phyloP scores from a whole-genome alignment of 2,113 vertebrate species.

The Aspiorhynchus laticeps region DNA sequence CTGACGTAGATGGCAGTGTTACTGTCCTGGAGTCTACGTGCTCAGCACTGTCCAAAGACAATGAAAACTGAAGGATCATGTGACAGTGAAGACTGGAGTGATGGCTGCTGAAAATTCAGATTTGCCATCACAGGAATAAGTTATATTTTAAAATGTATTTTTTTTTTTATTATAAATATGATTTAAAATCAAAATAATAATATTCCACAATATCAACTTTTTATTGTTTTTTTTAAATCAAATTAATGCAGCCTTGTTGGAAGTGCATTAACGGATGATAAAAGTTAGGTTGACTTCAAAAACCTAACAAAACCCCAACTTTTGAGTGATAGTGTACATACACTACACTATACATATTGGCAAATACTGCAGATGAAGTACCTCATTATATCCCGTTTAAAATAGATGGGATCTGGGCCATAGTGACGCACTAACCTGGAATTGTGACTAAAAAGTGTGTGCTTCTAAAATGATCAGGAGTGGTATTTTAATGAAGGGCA shows the following conservation, averaged over 20 bases:
- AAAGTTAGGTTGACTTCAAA: too few relatives aligned
- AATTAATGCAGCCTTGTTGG: not conserved
- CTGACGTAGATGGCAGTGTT: too few relatives aligned
- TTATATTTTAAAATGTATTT: not conserved
- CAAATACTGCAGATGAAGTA: not conserved
- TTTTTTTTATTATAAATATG: not conserved
- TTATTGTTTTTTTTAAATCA: not conserved
- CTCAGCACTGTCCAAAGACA: too few relatives aligned
- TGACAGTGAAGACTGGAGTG: not conserved
- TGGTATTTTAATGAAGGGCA: slow-evolving; percentile 48
- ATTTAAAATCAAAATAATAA: not conserved
- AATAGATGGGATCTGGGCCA: not conserved
- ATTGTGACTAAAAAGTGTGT: slow-evolving; percentile 22
- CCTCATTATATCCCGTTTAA: slow-evolving; percentile 6
- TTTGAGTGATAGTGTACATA: not conserved
- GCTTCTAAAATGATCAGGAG: slow-evolving; percentile 40
- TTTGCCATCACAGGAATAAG: not conserved
- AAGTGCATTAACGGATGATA: too few relatives aligned
- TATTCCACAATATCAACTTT: not conserved
- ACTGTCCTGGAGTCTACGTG: too few relatives aligned
- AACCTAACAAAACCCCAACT: not conserved
- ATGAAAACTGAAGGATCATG: not conserved
- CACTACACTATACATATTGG: not conserved
- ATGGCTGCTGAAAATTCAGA: not conserved
- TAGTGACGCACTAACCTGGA: slow-evolving; percentile 16